Evolutionary conservation across 2,797 vertebrate genomes (phyloP).

Genomic region (Clamator glandarius): DNA sequence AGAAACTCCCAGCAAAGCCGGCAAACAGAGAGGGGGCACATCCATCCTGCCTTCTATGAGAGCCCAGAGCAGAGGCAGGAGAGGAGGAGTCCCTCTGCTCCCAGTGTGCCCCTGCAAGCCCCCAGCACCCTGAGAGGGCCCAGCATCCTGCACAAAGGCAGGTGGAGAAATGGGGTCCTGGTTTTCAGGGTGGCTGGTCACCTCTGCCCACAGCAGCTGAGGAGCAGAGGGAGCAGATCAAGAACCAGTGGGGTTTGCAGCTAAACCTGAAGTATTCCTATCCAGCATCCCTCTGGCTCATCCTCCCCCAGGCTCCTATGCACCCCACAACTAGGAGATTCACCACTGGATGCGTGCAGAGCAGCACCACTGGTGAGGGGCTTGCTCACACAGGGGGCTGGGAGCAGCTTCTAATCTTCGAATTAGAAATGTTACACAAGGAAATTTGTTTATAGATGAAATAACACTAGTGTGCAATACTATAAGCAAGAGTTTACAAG

Average conservation of each 20-base stretch:
- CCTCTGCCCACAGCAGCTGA: neutral
- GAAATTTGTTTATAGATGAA: neutral
- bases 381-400: rapidly evolving
- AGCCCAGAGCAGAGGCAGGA: neutral
- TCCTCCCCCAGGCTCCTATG: neutral
- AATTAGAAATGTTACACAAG: neutral
- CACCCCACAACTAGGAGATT: neutral
- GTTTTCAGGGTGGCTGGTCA: neutral
- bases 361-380: neutral
- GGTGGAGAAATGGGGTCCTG: neutral
- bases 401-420: neutral
- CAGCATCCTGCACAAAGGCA: neutral
- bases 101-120: neutral
- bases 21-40: neutral
- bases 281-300: neutral
- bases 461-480: neutral
- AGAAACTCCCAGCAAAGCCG: neutral
- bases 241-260: neutral
- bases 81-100: neutral
- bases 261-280: neutral
- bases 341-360: rapidly evolving
- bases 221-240: neutral
- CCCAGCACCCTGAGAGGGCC: neutral
- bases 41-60: neutral
- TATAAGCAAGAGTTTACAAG: neutral